These are phyloP conservation scores for Leptobrachium leishanense DNA, from an alignment of 2,113 vertebrate species.

Conservation along the genomic window DNA sequence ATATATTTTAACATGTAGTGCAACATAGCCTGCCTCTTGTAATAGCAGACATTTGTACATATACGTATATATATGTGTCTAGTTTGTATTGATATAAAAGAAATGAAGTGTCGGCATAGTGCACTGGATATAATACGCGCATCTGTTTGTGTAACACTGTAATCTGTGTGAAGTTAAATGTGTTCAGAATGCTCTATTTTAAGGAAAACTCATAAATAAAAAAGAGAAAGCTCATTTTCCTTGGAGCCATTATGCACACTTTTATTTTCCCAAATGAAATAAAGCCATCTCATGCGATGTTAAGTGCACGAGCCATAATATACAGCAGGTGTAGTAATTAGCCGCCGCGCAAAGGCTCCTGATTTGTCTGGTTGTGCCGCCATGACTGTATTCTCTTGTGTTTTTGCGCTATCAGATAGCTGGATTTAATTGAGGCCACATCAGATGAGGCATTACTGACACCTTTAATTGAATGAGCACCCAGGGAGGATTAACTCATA, in stretches of 20 bases:
- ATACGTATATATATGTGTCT: too few relatives aligned
- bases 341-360: slow-evolving; percentile 75
- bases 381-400: slow-evolving; percentile 78
- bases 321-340: slow-evolving; percentile 86
- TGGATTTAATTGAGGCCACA: slow-evolving; percentile 87
- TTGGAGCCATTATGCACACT: slow-evolving; percentile 43
- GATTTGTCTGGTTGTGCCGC: slow-evolving; percentile 77
- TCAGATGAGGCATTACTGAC: slow-evolving; percentile 88
- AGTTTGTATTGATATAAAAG: too few relatives aligned
- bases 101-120: too few relatives aligned
- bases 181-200: too few relatives aligned
- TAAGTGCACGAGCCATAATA: slow-evolving; percentile 75
- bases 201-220: too few relatives aligned
- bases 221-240: neutral
- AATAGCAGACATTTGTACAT: too few relatives aligned
- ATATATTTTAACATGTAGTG: too few relatives aligned
- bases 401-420: slow-evolving; percentile 79
- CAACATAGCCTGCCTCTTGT: too few relatives aligned
- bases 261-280: slow-evolving; percentile 45
- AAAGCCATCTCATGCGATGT: slow-evolving; percentile 66
- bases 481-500: slow-evolving; percentile 81
- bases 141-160: too few relatives aligned
- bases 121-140: too few relatives aligned
- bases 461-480: slow-evolving; percentile 89
- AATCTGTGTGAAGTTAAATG: too few relatives aligned